phyloP scores from a whole-genome alignment of 2,113 vertebrate species.

The Maccullochella peelii region DNA sequence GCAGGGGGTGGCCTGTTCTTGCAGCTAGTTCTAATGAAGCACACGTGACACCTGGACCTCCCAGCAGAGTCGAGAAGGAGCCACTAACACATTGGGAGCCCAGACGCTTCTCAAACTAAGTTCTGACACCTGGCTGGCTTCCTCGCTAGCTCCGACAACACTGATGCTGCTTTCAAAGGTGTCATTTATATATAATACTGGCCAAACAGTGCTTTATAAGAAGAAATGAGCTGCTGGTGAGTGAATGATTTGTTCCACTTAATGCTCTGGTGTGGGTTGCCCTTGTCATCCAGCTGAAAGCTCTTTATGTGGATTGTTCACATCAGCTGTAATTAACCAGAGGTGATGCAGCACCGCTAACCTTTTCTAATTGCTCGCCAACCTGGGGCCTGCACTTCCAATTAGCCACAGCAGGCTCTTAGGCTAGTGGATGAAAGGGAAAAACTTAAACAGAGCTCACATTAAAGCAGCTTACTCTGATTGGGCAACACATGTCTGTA shows the following conservation, averaged over 20 bases:
- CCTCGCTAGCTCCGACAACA: neutral
- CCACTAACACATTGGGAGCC: neutral
- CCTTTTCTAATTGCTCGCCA: conserved; percentile 76
- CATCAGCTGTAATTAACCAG: conserved; percentile 70
- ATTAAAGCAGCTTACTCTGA: conserved; percentile 12
- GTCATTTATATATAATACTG: neutral
- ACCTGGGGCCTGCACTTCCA: conserved; percentile 59
- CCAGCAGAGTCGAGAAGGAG: neutral
- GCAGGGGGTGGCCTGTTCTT: conserved; percentile 12
- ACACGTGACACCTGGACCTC: conserved; percentile 48
- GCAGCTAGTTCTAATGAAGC: conserved; percentile 29
- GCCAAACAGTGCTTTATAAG: conserved; percentile 7
- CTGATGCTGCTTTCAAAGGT: neutral
- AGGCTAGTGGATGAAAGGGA: conserved; percentile 41
- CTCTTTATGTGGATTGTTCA: conserved; percentile 56
- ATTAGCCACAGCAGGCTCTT: conserved; percentile 67
- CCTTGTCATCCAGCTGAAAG: conserved; percentile 54
- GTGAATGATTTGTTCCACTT: conserved; percentile 40
- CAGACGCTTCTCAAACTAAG: neutral
- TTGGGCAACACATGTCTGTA: neutral
- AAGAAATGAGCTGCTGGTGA: conserved; percentile 16
- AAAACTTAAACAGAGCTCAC: conserved; percentile 28
- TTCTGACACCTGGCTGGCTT: conserved; percentile 3
- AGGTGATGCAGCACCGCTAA: conserved; percentile 68
- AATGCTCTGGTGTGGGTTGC: conserved; percentile 15